phyloP scores from a whole-genome alignment of 1,140 invertebrate genomes.

The Oryctes rhinoceros region DNA sequence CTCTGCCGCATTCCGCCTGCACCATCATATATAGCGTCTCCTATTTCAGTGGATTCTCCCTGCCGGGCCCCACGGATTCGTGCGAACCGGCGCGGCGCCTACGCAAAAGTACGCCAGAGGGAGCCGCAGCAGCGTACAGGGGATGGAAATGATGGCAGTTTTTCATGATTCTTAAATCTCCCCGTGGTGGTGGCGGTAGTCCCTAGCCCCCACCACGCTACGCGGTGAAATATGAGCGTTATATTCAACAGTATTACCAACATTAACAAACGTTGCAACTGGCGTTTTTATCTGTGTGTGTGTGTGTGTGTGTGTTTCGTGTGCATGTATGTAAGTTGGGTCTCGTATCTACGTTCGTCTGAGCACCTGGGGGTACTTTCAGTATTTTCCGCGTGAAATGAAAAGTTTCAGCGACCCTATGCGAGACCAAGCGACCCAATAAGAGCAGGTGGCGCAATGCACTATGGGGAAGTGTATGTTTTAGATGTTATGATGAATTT shows the following conservation, averaged over 20 bases:
- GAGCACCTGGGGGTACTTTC: no score
- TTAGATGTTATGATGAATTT: no score
- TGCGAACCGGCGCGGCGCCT: background rate
- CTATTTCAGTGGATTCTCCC: background rate
- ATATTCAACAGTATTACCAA: constrained; percentile 15
- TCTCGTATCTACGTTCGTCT: no score
- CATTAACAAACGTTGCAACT: background rate
- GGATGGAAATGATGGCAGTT: background rate
- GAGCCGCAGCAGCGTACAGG: no score
- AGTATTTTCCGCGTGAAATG: no score
- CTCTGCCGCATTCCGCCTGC: background rate
- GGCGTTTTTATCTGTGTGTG: background rate
- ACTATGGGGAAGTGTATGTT: no score
- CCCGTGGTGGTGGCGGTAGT: background rate
- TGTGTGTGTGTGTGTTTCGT: no score
- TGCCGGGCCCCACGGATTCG: background rate
- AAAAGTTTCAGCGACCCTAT: no score
- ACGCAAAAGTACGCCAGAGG: background rate
- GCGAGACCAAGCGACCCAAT: no score
- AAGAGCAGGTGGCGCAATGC: no score
- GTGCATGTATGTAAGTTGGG: no score
- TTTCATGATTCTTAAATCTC: constrained; percentile 1
- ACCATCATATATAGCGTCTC: background rate
- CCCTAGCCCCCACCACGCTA: background rate
- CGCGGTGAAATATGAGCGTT: background rate